A percentile compares a stretch with the other conserved stretches of the same genome.
These are phyloP conservation scores for Amphiprion percula DNA, from an alignment of 2,113 vertebrate species.

Conservation along the genomic window DNA sequence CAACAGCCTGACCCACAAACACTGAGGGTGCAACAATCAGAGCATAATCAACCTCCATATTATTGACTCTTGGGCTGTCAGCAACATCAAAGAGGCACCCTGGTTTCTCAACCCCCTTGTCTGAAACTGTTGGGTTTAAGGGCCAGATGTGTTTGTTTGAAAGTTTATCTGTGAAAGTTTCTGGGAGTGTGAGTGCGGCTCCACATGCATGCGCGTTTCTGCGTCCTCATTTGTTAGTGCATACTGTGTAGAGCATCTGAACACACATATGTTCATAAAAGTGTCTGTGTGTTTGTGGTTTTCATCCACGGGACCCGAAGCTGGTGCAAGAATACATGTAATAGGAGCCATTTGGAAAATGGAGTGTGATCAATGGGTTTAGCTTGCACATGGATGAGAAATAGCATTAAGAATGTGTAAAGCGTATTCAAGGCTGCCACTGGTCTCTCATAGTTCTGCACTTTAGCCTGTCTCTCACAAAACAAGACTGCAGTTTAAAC, in stretches of 20 bases:
- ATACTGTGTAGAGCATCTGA: not conserved
- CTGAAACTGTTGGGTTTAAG: constrained; percentile 49
- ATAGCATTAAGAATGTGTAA: constrained; percentile 42
- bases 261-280: not conserved
- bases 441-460: constrained; percentile 7
- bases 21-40: constrained; percentile 52
- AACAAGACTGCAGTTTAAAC: constrained; percentile 6
- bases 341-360: constrained; percentile 48
- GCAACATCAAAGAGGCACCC: constrained; percentile 66
- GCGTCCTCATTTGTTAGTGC: not conserved
- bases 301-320: not conserved
- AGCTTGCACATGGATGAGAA: constrained; percentile 52
- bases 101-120: constrained; percentile 41
- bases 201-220: not conserved
- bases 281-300: not conserved
- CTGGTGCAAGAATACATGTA: constrained; percentile 10
- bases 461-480: not conserved
- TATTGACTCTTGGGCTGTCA: constrained; percentile 58
- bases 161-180: constrained; percentile 34
- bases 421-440: constrained; percentile 9
- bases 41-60: constrained; percentile 67
- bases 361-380: constrained; percentile 48
- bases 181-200: not conserved
- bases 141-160: constrained; percentile 52
- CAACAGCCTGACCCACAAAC: constrained; percentile 70